Base-by-base conservation (phyloP, 2,888 invertebrate species). In the Drosophila tripunctata region DNA sequence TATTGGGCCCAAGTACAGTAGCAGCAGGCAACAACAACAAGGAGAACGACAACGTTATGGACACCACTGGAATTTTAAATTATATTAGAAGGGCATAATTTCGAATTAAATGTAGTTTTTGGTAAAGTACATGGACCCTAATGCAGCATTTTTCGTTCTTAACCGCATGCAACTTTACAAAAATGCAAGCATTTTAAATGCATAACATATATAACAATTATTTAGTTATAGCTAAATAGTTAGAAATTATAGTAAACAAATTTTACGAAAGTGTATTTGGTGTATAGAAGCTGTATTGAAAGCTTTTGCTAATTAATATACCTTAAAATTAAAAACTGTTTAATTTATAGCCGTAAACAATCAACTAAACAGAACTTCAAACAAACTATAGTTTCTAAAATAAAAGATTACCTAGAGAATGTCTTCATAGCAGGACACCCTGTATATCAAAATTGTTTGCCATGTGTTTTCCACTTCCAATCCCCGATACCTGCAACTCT, bases 11-110 rank as follows among this genome's bases (percentile, higher is more conserved):
- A 35, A 19, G 17, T 24, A 41, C 54, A 50, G 12, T 31, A 15
- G 36, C n/a, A n/a, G n/a, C n/a, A n/a, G n/a, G n/a, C 21, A 17
- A 55, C 43, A 30, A 45, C 21, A 17, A 55, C 43, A 30, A 45
- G 33, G 24, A 40, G 19, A 35, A 52, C 58, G 40, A 52, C 58
- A 62, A 50, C 30, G 66, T 40, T 44, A 56, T 67, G 75, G 78
- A 83, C 82, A 81, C 78, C 69, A 65, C 45, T 74, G 69, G 83
- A 83, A 83, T 83, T 87, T 87, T 76, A 87, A 83, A 84, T 84
- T 76, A 70, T 70, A 78, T 84, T 84, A 65, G 84, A 70, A 56
- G 74, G 54, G 67, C 78, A 84, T 83, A 87, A 83, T 84, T 87
- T 84, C 69, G 62, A 83, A 84, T 87, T 87, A 81, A 84, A 71